Evolutionary conservation across 1,140 invertebrate species (phyloP).

Genomic region (Phymastichus coffea): DNA sequence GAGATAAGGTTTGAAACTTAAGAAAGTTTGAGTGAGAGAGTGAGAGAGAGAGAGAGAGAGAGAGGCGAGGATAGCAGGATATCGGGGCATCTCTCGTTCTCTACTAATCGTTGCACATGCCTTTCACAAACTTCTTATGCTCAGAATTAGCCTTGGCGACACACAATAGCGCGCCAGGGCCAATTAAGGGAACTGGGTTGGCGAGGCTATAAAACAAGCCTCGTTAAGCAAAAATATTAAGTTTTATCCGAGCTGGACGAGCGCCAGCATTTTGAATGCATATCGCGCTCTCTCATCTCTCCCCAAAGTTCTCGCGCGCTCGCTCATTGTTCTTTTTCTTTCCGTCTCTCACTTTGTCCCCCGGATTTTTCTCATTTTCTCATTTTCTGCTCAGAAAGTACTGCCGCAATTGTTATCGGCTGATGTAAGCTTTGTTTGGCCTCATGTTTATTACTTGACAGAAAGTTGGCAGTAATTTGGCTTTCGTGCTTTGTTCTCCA

Average conservation of each 20-base stretch:
- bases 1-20: no score
- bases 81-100: no score
- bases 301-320: background rate
- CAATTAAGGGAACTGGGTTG: conserved; percentile 47
- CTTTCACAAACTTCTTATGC: background rate
- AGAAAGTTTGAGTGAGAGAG: background rate
- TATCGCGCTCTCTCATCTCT: conserved; percentile 29
- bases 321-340: background rate
- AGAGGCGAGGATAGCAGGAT: no score
- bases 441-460: no score
- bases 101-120: no score
- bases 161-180: no score
- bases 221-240: conserved; percentile 50
- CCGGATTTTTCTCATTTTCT: background rate
- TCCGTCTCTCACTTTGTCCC: background rate
- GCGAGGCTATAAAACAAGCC: conserved; percentile 42
- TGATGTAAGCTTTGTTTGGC: no score
- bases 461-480: no score
- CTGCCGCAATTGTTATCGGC: no score
- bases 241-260: conserved; percentile 46
- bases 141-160: no score
- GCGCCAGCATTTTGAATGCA: conserved; percentile 42
- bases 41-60: background rate
- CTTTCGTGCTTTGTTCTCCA: no score
- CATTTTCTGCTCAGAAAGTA: no score